A percentile compares a stretch with the other conserved stretches of the same genome.
phyloP scores from a whole-genome alignment of 2,888 invertebrate genomes.

The Bhutanitis thaidina region DNA sequence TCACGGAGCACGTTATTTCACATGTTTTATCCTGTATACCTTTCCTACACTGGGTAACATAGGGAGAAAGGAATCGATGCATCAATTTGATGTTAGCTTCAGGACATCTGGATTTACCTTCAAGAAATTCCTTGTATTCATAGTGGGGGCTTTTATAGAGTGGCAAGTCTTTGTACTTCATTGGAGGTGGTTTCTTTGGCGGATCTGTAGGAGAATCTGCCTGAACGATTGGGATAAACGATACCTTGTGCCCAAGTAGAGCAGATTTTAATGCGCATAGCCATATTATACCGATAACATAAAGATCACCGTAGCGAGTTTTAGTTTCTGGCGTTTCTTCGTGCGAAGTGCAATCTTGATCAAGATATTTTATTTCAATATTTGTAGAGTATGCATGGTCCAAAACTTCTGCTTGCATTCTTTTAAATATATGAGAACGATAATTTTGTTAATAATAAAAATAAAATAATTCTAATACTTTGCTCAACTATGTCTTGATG shows the following conservation, averaged over 20 bases:
- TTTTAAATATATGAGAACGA: not conserved
- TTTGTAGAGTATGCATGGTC: not conserved
- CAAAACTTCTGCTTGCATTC: not conserved
- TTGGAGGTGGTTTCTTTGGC: constrained; percentile 47
- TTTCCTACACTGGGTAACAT: constrained; percentile 34
- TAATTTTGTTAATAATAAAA: constrained; percentile 7
- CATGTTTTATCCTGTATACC: constrained; percentile 19
- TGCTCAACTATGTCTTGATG: constrained; percentile 5
- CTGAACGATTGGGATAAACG: constrained; percentile 42
- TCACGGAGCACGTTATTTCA: constrained; percentile 24
- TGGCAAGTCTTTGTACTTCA: constrained; percentile 56
- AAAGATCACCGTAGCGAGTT: constrained; percentile 37
- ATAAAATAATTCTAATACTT: not conserved
- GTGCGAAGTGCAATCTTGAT: not conserved
- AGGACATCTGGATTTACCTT: constrained; percentile 37
- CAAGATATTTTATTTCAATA: not conserved
- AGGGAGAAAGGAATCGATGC: constrained; percentile 42
- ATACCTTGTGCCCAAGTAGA: constrained; percentile 39
- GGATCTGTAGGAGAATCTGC: constrained; percentile 34
- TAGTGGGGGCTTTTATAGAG: constrained; percentile 49
- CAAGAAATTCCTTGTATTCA: constrained; percentile 46
- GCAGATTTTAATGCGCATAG: constrained; percentile 37
- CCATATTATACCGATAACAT: constrained; percentile 46
- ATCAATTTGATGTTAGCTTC: constrained; percentile 39
- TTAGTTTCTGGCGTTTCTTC: not conserved